Evolutionary conservation across 2,113 vertebrate species (phyloP), one percentile per base, ranked within the genome.

Genomic region (Toxotes jaculatrix): DNA sequence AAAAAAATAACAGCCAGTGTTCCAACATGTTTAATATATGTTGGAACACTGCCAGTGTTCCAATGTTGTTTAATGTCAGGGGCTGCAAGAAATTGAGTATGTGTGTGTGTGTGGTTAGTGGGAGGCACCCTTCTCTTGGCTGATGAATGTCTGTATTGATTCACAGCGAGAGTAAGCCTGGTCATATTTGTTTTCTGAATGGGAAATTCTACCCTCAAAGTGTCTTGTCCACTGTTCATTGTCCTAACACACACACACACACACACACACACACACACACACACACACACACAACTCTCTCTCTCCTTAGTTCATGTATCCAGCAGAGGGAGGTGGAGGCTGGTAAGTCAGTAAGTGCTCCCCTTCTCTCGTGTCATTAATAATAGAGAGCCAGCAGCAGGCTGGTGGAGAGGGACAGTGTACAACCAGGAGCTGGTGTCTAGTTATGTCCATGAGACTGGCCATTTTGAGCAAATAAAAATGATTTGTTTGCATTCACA

Each of bases 271-370:
- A 27, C 27, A 27, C 27, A 27, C 27, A 27, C 27, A 27, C 27
- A 27, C 27, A 27, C 27, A 27, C 49, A 42, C 47, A 63, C 31
- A 45, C 49, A 11, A 10, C 45, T 47, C 23, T 21, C n/a, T 42
- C 38, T 23, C 45, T 67, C 34, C 57, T 43, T 76, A 59, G 56
- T 68, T 67, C 59, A 73, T 73, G 71, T 69, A 70, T 74, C 81
- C 63, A 74, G 62, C 31, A 77, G 62, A 80, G 67, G 65, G 49
- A 74, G 75, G 80, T 80, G 63, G 43, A 80, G 68, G 79, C 82
- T 68, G 81, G 80, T 89, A 79, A 88, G 72, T 88, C 84, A 88
- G 82, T 93, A 90, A 91, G 87, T 93, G 90, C 88, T 88, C 57
- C 42, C 66, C 76, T 83, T 82, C 83, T 87, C 83, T 84, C 65